A percentile compares a stretch with the other conserved stretches of the same genome.
Conservation (phyloP, 2,797 vertebrate genomes). For the Sebastiscus albofasciatus region DNA sequence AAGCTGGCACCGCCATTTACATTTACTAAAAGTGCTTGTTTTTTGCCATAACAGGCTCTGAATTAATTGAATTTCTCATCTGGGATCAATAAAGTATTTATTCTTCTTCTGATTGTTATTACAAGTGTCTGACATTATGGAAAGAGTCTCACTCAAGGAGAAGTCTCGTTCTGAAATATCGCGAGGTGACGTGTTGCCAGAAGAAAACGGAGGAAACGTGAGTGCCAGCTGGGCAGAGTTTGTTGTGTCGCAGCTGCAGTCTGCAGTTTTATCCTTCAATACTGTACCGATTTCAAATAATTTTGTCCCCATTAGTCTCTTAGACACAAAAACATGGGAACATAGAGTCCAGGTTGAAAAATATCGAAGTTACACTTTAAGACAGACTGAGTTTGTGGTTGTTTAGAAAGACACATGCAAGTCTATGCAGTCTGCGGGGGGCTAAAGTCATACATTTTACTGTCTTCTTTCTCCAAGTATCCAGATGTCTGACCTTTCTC, state of each 20-base stretch:
- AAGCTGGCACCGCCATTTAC: no score
- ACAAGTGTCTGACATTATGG: no score
- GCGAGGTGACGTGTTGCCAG: no score
- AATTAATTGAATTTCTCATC: no score
- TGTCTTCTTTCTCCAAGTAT: slow-evolving; percentile 22
- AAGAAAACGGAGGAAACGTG: no score
- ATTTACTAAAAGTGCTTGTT: no score
- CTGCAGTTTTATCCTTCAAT: not conserved
- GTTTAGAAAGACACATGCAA: slow-evolving; percentile 33
- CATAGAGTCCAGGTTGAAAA: not conserved
- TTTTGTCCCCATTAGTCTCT: not conserved
- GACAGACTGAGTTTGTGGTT: slow-evolving; percentile 20
- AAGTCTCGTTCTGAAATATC: no score
- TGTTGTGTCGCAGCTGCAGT: not conserved
- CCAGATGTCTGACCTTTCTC: slow-evolving; percentile 37
- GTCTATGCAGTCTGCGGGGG: not conserved
- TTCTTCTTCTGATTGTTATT: no score
- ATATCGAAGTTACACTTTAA: not conserved
- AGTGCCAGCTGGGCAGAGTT: no score
- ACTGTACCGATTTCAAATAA: not conserved
- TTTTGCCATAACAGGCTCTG: no score
- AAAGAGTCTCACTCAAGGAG: no score
- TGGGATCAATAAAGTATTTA: no score
- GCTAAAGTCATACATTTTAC: slow-evolving; percentile 10
- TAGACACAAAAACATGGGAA: not conserved